Evolutionary conservation across 2,888 invertebrate species (phyloP).

Genomic region (Plebejus melissa): DNA sequence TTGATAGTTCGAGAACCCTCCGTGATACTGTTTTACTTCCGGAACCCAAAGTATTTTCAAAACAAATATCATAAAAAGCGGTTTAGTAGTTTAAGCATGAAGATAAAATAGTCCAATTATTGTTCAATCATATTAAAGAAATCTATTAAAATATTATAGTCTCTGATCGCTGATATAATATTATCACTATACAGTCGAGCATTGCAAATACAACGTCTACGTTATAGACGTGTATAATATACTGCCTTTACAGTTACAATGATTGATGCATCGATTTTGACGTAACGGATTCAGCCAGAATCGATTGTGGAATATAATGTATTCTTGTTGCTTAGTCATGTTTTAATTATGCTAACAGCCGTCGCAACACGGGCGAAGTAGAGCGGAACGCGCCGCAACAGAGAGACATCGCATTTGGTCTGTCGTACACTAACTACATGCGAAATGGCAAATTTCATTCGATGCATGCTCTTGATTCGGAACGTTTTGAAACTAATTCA

Average conservation of each 20-base stretch:
- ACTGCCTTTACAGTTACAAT: background rate
- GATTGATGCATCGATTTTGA: background rate
- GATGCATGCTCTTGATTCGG: background rate
- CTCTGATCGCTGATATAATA: no score
- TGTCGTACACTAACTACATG: constrained; percentile 32
- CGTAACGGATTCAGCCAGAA: background rate
- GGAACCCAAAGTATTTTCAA: no score
- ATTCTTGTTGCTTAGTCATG: constrained; percentile 64
- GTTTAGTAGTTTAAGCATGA: no score
- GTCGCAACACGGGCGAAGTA: constrained; percentile 61
- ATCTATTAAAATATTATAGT: no score
- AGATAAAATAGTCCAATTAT: no score
- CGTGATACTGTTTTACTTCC: no score
- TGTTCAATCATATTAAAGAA: no score
- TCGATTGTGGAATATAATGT: constrained; percentile 41
- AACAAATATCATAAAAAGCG: no score
- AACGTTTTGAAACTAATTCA: background rate
- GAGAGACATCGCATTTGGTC: constrained; percentile 54
- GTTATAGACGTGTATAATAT: no score
- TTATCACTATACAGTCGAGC: no score
- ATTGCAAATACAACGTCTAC: no score
- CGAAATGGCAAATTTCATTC: constrained; percentile 31
- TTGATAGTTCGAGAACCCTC: no score
- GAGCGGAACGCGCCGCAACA: constrained; percentile 61
- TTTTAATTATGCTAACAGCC: constrained; percentile 77